Base-by-base conservation (phyloP, 2,888 invertebrate species). In the Lasioglossum malachurum region DNA sequence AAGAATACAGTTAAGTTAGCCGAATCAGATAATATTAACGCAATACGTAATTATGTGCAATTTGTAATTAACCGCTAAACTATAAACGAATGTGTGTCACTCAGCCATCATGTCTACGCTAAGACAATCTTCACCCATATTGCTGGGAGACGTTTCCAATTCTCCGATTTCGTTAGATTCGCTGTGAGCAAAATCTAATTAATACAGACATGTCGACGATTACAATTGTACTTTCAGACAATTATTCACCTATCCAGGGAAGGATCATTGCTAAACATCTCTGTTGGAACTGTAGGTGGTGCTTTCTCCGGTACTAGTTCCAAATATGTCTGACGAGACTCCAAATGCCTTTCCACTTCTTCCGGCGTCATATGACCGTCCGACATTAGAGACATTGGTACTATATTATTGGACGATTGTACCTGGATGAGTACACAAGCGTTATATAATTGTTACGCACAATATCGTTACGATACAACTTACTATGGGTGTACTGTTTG, bases 211-310 rank as follows among this genome's bases (percentile, higher is more conserved):
- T 16, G 41, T 71, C 71, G n/a, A 41, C 14, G n/a, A 38, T 38
- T 69, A 71, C 23, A 10, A 41, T n/a, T 14, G 27, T n/a, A 31
- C 23, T 44, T 41, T 14, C 35, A 57, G 38, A 19, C 41, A 73
- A 77, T 44, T 41, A 76, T 75, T 92, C 95, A 97, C 98, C 98
- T 98, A 94, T 98, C 98, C 75, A 98, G 96, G 1, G 98, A 98
- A 78, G 98, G 98, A 93, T 99, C 98, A 95, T 98, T 98, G 95
- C 98, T 98, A 94, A 99, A 99, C 97, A 99, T 98, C 96, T 99
- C 98, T 67, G 97, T 98, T 7, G 99, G 99, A 46, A 99, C 98
- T 19, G 98, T 98, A 1, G 98, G 97, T 0, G 98, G 98, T 49
- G 98, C 98, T 91, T 98, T 97, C 94, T 98, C 98, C 2, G 98